These are phyloP conservation scores for Asarcornis scutulata DNA, from an alignment of 2,113 vertebrate species.

Conservation along the genomic window DNA sequence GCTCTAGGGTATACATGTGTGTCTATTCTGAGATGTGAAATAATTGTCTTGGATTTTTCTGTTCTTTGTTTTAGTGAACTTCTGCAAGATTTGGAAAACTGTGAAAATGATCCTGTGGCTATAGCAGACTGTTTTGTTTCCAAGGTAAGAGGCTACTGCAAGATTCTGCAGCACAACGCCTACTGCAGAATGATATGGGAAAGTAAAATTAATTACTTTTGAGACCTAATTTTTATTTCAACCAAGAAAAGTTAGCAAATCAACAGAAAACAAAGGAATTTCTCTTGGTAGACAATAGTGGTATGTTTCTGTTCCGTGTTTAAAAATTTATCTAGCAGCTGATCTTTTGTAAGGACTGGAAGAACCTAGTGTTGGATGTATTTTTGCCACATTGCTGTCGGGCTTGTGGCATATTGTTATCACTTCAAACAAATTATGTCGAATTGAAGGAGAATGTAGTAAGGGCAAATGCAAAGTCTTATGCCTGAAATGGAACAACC, in stretches of 20 bases:
- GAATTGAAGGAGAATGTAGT: not conserved
- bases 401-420: not conserved
- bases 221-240: not conserved
- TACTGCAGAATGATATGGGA: not conserved
- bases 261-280: not conserved
- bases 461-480: not conserved
- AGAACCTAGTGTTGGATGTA: not conserved
- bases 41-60: not conserved
- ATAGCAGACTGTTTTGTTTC: constrained; percentile 94
- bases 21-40: not conserved
- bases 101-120: constrained; percentile 89
- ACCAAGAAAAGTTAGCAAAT: not conserved
- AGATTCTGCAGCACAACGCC: not conserved
- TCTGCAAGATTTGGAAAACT: constrained; percentile 88
- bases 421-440: not conserved
- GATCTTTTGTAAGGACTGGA: not conserved
- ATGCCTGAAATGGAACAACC: not conserved
- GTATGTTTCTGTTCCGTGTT: not conserved
- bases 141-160: constrained; percentile 83
- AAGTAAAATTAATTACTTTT: not conserved
- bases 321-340: not conserved
- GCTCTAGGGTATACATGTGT: not conserved
- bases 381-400: not conserved
- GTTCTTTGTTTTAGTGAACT: constrained; percentile 80
- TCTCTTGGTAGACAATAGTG: not conserved